A percentile compares a stretch with the other conserved stretches of the same genome.
phyloP scores from a whole-genome alignment of 2,113 vertebrate species.

The Typhlomys cinereus region DNA sequence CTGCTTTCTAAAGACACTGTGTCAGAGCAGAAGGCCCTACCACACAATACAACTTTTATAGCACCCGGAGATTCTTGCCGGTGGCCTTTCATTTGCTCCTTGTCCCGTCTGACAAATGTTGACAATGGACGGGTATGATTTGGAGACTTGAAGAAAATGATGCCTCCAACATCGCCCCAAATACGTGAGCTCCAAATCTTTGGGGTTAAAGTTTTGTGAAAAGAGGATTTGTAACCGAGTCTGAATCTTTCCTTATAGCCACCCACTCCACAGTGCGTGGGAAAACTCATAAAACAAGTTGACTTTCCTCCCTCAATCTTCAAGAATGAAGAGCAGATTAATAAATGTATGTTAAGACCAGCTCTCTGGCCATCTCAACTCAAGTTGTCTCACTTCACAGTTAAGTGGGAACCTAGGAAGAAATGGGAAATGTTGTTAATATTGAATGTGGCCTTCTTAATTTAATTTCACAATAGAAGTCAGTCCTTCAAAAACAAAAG shows the following conservation, averaged over 20 bases:
- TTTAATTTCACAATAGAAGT: slow-evolving; percentile 68
- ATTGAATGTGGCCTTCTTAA: slow-evolving; percentile 50
- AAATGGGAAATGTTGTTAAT: background rate
- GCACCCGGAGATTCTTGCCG: accelerated
- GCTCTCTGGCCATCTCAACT: background rate
- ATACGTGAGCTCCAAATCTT: background rate
- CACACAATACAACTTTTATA: no score
- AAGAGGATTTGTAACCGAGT: background rate
- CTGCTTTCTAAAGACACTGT: no score
- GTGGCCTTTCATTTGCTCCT: background rate
- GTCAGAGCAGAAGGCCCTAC: no score
- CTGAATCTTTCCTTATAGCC: background rate
- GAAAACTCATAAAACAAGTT: background rate
- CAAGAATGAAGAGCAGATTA: background rate
- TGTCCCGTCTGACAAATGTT: background rate
- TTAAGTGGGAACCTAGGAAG: background rate
- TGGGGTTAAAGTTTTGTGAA: background rate
- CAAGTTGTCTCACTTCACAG: background rate
- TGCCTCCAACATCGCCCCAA: no score
- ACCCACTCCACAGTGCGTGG: background rate
- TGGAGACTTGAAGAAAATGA: background rate
- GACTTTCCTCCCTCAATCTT: background rate
- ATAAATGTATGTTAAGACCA: background rate
- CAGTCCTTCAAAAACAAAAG: slow-evolving; percentile 70
- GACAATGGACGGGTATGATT: background rate